Conservation (phyloP, 1,140 invertebrate species). For the Samia ricini region DNA sequence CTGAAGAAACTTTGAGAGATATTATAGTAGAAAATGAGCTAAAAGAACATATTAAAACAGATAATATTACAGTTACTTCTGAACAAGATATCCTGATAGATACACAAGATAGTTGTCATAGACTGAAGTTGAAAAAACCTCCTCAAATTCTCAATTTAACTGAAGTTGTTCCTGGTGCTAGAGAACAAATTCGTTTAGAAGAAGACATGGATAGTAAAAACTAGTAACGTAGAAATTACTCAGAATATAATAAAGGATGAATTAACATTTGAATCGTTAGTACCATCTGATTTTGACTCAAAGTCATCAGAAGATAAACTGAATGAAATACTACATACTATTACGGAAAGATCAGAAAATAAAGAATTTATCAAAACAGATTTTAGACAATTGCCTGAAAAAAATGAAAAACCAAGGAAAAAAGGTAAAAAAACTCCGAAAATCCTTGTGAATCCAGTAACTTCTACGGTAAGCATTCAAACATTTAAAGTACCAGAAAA, state of each 20-base stretch:
- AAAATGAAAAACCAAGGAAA: conserved; percentile 8
- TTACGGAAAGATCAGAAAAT: not conserved
- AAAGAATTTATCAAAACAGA: conserved; percentile 7
- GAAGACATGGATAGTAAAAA: not conserved
- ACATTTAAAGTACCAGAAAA: conserved; percentile 2
- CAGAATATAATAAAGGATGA: not conserved
- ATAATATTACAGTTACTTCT: not conserved
- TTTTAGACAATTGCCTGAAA: conserved; percentile 11
- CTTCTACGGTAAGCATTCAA: not conserved
- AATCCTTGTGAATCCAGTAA: not conserved
- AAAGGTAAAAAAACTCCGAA: conserved; percentile 17
- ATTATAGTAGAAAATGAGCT: not conserved
- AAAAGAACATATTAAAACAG: not conserved
- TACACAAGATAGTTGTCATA: not conserved
- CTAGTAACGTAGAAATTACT: not conserved
- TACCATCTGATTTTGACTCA: conserved; percentile 1
- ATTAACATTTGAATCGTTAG: conserved; percentile 2
- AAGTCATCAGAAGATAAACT: not conserved
- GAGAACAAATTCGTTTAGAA: not conserved
- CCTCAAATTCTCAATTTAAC: no score
- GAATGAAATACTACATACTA: conserved; percentile 5
- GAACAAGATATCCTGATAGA: not conserved
- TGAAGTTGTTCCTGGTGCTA: no score
- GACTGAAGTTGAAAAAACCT: not conserved
- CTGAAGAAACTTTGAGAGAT: not conserved